Evolutionary conservation across 2,888 invertebrate species (phyloP).

Genomic region (Drosophila imparisetae): DNA sequence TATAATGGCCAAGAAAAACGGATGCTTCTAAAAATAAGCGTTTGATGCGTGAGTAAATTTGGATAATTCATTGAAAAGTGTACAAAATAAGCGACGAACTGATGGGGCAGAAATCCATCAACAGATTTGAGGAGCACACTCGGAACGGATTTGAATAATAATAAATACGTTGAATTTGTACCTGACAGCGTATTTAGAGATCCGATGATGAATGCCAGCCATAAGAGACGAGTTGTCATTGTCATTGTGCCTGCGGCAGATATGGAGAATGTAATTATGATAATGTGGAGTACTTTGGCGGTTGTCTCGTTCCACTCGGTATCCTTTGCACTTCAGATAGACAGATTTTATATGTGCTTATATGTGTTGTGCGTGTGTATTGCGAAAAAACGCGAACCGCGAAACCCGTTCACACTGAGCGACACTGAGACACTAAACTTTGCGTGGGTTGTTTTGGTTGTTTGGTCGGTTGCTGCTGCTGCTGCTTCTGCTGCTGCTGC

Average conservation of each 20-base stretch:
- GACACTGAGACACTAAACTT: constrained; percentile 64
- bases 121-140: constrained; percentile 15
- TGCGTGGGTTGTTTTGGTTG: constrained; percentile 64
- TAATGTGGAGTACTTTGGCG: constrained; percentile 7
- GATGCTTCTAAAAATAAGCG: constrained; percentile 28
- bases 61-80: constrained; percentile 17
- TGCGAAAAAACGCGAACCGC: constrained; percentile 22
- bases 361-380: constrained; percentile 9
- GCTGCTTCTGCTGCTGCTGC: constrained; percentile 3
- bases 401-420: constrained; percentile 64
- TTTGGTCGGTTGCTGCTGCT: constrained; percentile 34
- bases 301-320: constrained; percentile 7
- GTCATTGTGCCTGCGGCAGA: constrained; percentile 34
- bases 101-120: constrained; percentile 8
- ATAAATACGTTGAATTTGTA: constrained; percentile 24
- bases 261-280: constrained; percentile 31
- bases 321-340: constrained; percentile 40
- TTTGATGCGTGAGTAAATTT: constrained; percentile 20
- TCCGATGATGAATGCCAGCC: constrained; percentile 60
- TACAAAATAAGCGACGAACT: constrained; percentile 19
- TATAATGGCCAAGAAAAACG: constrained; percentile 20
- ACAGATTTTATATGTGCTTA: not conserved
- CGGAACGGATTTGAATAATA: constrained; percentile 12
- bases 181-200: constrained; percentile 56
- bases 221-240: constrained; percentile 61